These are phyloP conservation scores for Diaprepes abbreviatus DNA, from an alignment of 2,888 invertebrate species.

Conservation along the genomic window DNA sequence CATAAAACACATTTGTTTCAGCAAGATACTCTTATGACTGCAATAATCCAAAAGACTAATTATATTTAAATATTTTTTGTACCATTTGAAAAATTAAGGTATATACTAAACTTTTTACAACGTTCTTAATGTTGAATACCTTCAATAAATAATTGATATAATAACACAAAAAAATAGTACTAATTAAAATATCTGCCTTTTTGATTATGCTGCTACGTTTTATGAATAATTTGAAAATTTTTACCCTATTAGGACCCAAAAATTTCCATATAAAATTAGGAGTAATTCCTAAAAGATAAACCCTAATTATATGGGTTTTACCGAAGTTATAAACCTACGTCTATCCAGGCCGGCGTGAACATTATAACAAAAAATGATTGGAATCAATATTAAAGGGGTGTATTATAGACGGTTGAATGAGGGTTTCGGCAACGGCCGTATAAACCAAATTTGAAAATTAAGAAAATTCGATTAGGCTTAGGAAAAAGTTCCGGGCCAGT, in stretches of 20 bases:
- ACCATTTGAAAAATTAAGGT: no score
- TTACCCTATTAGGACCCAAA: neutral
- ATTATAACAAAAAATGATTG: conserved; percentile 12
- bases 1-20: no score
- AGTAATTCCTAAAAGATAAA: conserved; percentile 1
- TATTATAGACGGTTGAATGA: conserved; percentile 19
- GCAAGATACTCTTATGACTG: no score
- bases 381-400: conserved; percentile 20
- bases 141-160: no score
- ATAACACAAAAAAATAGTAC: no score
- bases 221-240: neutral
- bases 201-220: no score
- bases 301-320: neutral
- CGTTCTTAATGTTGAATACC: no score
- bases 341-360: neutral
- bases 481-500: conserved; percentile 26
- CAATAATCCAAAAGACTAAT: no score
- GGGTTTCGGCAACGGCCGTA: conserved; percentile 3
- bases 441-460: conserved; percentile 31
- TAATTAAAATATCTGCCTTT: no score
- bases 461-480: conserved; percentile 34
- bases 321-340: neutral
- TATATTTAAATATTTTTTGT: no score
- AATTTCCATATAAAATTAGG: conserved; percentile 9
- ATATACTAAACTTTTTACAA: no score